Evolutionary conservation across 2,113 vertebrate genomes (phyloP).

Genomic region (Scolopax mira): DNA sequence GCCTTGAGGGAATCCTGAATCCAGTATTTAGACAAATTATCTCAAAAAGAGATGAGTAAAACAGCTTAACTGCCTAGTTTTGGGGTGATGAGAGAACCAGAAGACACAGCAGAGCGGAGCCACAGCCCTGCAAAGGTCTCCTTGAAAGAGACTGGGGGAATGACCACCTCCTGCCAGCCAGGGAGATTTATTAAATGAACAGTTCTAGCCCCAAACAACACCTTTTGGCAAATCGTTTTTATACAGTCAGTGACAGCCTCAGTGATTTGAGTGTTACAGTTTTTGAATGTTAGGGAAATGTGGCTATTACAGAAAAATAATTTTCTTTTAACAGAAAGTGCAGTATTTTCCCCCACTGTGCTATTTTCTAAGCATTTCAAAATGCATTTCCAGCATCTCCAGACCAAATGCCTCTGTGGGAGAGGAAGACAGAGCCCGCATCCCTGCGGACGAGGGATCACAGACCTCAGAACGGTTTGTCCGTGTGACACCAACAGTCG

Average conservation of each 20-base stretch:
- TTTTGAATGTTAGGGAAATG: neutral
- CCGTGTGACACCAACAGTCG: neutral
- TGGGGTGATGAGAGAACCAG: neutral
- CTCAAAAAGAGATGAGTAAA: neutral
- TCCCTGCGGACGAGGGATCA: neutral
- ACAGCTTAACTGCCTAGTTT: neutral
- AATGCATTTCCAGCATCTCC: neutral
- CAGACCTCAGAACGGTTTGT: neutral
- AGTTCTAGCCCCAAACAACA: neutral
- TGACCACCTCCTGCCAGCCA: neutral
- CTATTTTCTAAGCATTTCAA: neutral
- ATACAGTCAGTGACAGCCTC: rapidly evolving
- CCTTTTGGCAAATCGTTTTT: too few species aligned
- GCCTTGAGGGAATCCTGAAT: neutral
- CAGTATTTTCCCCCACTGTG: neutral
- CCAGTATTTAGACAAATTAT: neutral
- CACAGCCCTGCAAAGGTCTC: neutral
- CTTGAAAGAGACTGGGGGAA: neutral
- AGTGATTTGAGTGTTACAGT: rapidly evolving
- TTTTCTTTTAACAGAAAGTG: neutral
- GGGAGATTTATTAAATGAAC: neutral
- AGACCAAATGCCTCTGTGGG: neutral
- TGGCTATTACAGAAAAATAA: neutral
- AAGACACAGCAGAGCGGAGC: neutral
- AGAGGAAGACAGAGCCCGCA: neutral